Percentiles rank a stretch among this genome's conserved stretches.
phyloP scores from a whole-genome alignment of 2,888 invertebrate genomes.

The Fissipunctia ypsillon region DNA sequence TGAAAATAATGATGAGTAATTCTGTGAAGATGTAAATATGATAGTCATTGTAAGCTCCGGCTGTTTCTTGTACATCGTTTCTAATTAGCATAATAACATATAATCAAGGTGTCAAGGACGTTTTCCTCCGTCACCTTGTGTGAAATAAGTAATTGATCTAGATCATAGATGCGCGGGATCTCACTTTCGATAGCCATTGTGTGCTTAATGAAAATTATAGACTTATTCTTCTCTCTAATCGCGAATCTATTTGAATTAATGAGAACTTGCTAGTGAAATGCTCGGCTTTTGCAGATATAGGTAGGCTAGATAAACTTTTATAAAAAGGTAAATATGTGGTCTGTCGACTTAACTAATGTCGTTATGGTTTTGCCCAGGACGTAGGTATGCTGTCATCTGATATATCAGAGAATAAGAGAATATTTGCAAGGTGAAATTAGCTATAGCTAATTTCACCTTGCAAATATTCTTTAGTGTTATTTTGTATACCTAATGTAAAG shows the following conservation, averaged over 20 bases:
- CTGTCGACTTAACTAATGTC: neutral
- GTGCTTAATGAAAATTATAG: constrained; percentile 66
- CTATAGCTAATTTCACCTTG: constrained; percentile 33
- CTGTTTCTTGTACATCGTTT: constrained; percentile 49
- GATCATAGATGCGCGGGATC: constrained; percentile 63
- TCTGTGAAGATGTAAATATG: constrained; percentile 53
- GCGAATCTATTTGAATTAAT: constrained; percentile 67
- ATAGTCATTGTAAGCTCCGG: constrained; percentile 54
- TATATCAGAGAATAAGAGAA: too few relatives aligned
- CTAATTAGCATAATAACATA: constrained; percentile 50
- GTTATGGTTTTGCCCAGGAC: neutral
- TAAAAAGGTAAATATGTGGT: neutral
- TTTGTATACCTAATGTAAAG: neutral
- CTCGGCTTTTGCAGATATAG: constrained; percentile 61
- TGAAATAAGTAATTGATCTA: constrained; percentile 61
- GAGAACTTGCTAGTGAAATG: constrained; percentile 69
- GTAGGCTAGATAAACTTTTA: constrained; percentile 34
- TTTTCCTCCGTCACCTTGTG: constrained; percentile 49
- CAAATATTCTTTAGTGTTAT: neutral
- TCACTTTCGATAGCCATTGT: constrained; percentile 76
- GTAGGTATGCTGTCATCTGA: constrained; percentile 14
- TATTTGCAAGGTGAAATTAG: too few relatives aligned
- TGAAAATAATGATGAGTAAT: constrained; percentile 60
- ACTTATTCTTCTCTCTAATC: constrained; percentile 64
- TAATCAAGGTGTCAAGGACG: constrained; percentile 61